Base-by-base conservation (phyloP, 2,888 invertebrate species). In the Ganaspis brasiliensis region DNA sequence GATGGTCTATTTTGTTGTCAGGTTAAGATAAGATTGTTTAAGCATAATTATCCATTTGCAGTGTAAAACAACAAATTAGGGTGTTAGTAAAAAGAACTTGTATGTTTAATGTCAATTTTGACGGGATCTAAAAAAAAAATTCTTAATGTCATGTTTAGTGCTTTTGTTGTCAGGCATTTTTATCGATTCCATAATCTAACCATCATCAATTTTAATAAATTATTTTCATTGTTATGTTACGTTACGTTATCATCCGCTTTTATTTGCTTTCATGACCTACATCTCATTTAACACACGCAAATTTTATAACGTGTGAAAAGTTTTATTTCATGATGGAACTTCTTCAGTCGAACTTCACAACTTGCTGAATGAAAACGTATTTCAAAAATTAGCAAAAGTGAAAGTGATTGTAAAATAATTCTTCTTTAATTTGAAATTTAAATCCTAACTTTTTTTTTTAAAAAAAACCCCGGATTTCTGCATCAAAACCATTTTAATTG, bases 231-330 rank as follows among this genome's bases (percentile, higher is more conserved):
- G 49, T 49, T 49, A 49, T 6, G 6, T n/a, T 52, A 52, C 52
- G n/a, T 52, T 52, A 52, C 19, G 19, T 52, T 52, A 52, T 52
- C 19, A 52, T 19, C 16, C 52, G 9, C 16, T 52, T 16, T 19
- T 52, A 52, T 52, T 52, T 52, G 19, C 52, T 52, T 52, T 52
- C 52, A 19, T 52, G 52, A 52, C 52, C 9, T 52, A 52, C 19
- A 52, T 19, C 52, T 9, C 52, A 52, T 52, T 52, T 52, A 49
- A 49, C 19, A 19, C 52, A 52, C 16, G 52, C 52, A 52, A 52
- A 52, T 19, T n/a, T n/a, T n/a, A n/a, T n/a, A n/a, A n/a, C n/a
- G 52, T 19, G 16, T 8, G 8, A 52, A 52, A 52, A 52, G 52
- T 52, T 16, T 19, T 0, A 52, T 52, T 52, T 52, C 19, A 9